Percentiles rank a stretch among this genome's conserved stretches.
Conservation (phyloP, 2,113 vertebrate genomes). For the Alces alces region DNA sequence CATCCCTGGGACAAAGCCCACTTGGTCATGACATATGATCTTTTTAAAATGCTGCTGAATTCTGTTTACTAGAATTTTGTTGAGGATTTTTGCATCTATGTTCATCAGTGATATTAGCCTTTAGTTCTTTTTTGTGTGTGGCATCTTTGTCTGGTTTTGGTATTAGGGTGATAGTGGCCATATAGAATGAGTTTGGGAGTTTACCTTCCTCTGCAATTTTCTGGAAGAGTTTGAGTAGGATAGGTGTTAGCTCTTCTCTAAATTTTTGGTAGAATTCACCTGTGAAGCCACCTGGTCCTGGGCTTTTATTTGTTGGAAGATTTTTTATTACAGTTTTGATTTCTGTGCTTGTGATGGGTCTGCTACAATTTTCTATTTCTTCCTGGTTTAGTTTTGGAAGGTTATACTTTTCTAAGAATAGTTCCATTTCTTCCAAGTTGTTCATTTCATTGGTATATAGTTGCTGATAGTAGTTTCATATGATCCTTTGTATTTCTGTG, state of each 20-base stretch:
- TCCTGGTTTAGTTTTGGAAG: not conserved
- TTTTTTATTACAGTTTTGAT: not conserved
- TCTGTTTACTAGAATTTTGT: not conserved
- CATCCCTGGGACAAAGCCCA: not conserved
- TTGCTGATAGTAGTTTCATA: not conserved
- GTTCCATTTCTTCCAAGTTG: not conserved
- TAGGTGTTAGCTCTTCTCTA: not conserved
- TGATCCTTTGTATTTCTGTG: not conserved
- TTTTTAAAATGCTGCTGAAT: not conserved
- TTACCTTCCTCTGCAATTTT: not conserved
- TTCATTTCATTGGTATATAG: not conserved
- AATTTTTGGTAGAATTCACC: not conserved
- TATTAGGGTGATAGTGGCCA: not conserved
- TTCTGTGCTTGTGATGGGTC: not conserved
- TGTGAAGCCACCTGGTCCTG: not conserved
- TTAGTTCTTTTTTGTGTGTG: not conserved
- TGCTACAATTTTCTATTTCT: not conserved
- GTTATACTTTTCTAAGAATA: not conserved
- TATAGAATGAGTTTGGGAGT: not conserved
- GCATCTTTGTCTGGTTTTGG: not conserved
- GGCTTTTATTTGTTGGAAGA: not conserved
- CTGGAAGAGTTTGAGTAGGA: not conserved
- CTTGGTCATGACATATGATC: not conserved
- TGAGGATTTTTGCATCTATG: not conserved
- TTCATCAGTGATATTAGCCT: not conserved